These are phyloP conservation scores for Mustelus asterias DNA, from an alignment of 2,113 vertebrate genomes.

Conservation along the genomic window DNA sequence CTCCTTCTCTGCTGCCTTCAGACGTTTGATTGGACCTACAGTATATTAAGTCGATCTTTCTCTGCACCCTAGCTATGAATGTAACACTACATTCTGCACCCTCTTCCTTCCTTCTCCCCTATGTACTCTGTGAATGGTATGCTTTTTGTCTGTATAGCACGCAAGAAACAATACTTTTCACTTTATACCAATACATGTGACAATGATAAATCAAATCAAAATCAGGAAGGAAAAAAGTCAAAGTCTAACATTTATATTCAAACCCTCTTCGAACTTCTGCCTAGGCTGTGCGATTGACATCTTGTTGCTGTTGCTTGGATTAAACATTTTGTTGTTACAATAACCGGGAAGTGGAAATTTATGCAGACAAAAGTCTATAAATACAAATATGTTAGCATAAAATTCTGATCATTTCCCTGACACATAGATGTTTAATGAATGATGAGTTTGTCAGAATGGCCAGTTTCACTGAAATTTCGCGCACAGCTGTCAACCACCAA, in stretches of 20 bases:
- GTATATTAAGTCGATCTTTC: too few species aligned
- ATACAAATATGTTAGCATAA: not conserved
- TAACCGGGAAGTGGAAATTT: not conserved
- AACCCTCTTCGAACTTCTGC: not conserved
- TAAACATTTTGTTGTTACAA: not conserved
- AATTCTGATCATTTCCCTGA: not conserved
- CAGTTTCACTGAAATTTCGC: not conserved
- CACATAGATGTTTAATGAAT: not conserved
- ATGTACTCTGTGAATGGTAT: too few species aligned
- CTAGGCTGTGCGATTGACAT: not conserved
- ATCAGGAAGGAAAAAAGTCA: not conserved
- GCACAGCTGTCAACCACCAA: not conserved
- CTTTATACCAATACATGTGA: too few species aligned
- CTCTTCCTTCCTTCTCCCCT: too few species aligned
- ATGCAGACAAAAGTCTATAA: slow-evolving; percentile 2
- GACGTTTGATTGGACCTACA: too few species aligned
- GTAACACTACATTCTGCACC: too few species aligned
- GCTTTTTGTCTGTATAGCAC: too few species aligned
- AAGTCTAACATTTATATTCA: not conserved
- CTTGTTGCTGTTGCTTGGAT: not conserved
- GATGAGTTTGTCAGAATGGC: not conserved
- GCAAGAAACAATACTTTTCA: too few species aligned
- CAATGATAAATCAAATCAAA: too few species aligned
- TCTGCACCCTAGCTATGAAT: too few species aligned
- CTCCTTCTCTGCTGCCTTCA: too few species aligned